A percentile compares a stretch with the other conserved stretches of the same genome.
phyloP scores from a whole-genome alignment of 2,888 invertebrate species.

The Coenonympha arcania region DNA sequence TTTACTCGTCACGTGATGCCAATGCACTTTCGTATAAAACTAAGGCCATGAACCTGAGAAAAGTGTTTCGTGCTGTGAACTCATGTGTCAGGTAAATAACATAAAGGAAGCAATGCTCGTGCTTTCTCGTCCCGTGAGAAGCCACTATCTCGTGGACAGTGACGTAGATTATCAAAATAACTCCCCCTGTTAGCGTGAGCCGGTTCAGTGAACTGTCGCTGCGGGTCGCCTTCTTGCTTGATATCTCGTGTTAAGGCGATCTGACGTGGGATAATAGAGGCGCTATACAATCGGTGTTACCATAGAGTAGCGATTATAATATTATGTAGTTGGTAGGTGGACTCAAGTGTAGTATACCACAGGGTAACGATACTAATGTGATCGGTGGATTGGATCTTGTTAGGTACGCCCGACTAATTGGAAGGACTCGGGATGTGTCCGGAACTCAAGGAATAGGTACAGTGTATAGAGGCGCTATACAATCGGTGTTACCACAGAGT shows the following conservation, averaged over 20 bases:
- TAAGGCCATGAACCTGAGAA: too few relatives aligned
- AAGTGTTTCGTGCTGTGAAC: too few relatives aligned
- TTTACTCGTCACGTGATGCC: too few relatives aligned
- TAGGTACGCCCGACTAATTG: too few relatives aligned
- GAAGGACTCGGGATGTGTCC: too few relatives aligned
- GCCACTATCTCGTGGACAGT: not conserved
- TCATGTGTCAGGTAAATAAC: too few relatives aligned
- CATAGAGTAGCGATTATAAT: not conserved
- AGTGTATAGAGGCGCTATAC: constrained; percentile 4
- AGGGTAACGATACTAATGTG: too few relatives aligned
- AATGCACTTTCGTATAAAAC: too few relatives aligned
- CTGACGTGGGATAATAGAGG: constrained; percentile 17
- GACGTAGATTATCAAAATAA: constrained; percentile 21
- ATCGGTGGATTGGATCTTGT: too few relatives aligned
- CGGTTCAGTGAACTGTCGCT: constrained; percentile 26
- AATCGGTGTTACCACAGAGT: not conserved
- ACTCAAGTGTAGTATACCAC: too few relatives aligned
- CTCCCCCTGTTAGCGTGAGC: constrained; percentile 16
- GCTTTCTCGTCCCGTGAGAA: not conserved
- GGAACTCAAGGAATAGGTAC: too few relatives aligned
- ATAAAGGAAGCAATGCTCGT: not conserved
- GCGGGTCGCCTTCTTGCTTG: constrained; percentile 11
- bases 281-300: not conserved
- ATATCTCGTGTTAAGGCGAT: constrained; percentile 16
- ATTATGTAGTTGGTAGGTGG: not conserved